Conservation (phyloP, 2,113 vertebrate species). For the Anas platyrhynchos region DNA sequence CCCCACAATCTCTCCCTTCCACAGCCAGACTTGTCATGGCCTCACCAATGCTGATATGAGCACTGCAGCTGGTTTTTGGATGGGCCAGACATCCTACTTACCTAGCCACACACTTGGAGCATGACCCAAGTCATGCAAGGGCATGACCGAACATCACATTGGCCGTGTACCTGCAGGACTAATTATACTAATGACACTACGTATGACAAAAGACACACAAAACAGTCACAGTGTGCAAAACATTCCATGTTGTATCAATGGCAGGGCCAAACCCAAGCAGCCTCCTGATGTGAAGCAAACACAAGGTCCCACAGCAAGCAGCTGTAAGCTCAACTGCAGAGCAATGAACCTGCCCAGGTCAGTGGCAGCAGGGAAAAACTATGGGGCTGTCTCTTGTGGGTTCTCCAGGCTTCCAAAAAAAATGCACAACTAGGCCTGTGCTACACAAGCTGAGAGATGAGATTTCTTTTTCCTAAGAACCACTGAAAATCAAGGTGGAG, state of each 20-base stretch:
- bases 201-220: background rate
- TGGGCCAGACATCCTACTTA: background rate
- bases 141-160: background rate
- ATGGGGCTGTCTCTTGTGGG: fast-evolving
- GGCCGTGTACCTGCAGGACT: background rate
- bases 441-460: fast-evolving
- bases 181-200: background rate
- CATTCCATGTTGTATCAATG: background rate
- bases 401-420: background rate
- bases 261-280: background rate
- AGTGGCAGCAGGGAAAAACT: background rate
- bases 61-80: background rate
- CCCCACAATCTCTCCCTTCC: background rate
- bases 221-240: background rate
- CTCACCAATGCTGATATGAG: background rate
- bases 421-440: background rate
- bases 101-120: background rate
- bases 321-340: background rate
- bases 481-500: background rate
- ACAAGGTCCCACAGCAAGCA: fast-evolving
- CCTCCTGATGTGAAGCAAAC: background rate
- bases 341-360: background rate
- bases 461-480: background rate
- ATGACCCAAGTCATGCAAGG: background rate
- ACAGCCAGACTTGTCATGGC: background rate